phyloP scores from a whole-genome alignment of 2,797 vertebrate genomes.

The Spheniscus humboldti region DNA sequence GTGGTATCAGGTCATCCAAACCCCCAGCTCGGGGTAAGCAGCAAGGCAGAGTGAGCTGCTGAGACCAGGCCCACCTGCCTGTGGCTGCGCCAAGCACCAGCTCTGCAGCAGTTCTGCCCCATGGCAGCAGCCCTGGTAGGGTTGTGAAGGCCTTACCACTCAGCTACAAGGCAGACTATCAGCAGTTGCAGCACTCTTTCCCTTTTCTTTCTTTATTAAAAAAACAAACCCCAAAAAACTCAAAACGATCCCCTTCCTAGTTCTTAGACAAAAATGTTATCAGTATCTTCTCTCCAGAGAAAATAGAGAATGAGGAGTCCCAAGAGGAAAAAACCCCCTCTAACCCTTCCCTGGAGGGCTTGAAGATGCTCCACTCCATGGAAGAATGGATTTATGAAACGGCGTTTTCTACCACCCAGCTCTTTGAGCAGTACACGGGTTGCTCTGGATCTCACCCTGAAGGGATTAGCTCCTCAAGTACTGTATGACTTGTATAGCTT shows the following conservation, averaged over 20 bases:
- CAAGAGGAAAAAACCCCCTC: background rate
- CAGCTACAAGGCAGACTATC: background rate
- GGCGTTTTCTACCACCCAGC: background rate
- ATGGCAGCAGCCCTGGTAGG: rapidly evolving
- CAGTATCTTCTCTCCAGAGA: background rate
- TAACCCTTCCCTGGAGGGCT: background rate
- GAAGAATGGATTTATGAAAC: background rate
- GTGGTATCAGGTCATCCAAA: too few species aligned
- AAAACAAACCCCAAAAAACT: too few species aligned
- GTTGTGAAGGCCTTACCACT: background rate
- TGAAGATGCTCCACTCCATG: background rate
- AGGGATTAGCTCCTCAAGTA: background rate
- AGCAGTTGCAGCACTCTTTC: background rate
- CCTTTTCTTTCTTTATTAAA: too few species aligned
- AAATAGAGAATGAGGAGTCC: background rate
- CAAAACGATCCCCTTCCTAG: background rate
- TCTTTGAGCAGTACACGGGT: rapidly evolving
- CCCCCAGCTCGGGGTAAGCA: rapidly evolving
- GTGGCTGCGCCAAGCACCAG: background rate
- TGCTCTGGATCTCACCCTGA: background rate
- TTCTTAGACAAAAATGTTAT: background rate
- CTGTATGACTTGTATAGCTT: background rate
- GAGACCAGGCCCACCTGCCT: too few species aligned
- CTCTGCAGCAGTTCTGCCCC: background rate
- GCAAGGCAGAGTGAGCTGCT: background rate